phyloP scores from a whole-genome alignment of 2,113 vertebrate species.

The Spermophilus dauricus region DNA sequence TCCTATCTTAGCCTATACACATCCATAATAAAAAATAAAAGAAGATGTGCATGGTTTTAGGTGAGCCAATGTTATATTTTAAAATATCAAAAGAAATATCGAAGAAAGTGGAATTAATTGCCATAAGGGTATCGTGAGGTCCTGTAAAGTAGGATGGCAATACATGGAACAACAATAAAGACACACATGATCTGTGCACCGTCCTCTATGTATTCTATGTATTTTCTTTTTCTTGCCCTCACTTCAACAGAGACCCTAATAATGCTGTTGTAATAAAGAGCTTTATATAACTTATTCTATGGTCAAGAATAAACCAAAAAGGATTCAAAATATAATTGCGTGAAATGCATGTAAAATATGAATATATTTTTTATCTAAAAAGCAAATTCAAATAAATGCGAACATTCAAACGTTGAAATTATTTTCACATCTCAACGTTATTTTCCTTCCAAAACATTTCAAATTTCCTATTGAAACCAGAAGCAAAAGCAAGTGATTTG shows the following conservation, averaged over 20 bases:
- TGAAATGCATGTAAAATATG: not conserved
- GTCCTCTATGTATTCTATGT: not conserved
- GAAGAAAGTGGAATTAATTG: constrained; percentile 10
- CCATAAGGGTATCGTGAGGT: not conserved
- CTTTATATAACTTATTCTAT: constrained; percentile 2
- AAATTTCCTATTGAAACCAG: not conserved
- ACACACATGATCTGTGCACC: not conserved
- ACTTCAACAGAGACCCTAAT: not conserved
- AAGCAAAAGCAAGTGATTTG: not conserved
- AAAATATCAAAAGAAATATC: not conserved
- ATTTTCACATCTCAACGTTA: not conserved
- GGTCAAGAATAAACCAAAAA: constrained; percentile 21
- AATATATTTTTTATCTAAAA: constrained; percentile 8
- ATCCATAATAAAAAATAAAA: not conserved
- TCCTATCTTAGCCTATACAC: not conserved
- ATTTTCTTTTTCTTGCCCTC: not conserved
- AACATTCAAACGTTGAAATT: constrained; percentile 13
- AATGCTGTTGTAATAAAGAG: not conserved
- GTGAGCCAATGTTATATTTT: not conserved
- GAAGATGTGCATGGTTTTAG: not conserved
- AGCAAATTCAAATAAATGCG: constrained; percentile 6
- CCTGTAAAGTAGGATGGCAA: not conserved
- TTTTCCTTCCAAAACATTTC: not conserved
- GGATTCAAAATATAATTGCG: not conserved
- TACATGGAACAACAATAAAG: not conserved